These are phyloP conservation scores for Coptodon rendalli DNA, from an alignment of 2,113 vertebrate species.

Conservation along the genomic window DNA sequence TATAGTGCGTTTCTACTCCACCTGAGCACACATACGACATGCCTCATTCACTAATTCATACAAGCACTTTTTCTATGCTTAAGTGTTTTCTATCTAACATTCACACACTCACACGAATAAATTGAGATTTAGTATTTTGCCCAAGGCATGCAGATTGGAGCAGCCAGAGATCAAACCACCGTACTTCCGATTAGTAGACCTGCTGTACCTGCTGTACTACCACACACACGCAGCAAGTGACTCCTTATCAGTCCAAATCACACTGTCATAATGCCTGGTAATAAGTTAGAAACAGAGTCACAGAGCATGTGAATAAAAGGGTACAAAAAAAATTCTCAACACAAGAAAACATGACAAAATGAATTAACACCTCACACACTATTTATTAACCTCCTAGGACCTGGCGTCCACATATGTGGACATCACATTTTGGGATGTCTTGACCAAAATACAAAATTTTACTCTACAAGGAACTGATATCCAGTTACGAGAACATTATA, in stretches of 20 bases:
- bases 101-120: neutral
- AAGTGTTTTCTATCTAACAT: neutral
- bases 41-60: neutral
- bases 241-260: neutral
- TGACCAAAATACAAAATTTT: too few relatives aligned
- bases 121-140: neutral
- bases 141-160: neutral
- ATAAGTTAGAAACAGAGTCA: neutral
- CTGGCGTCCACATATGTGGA: too few relatives aligned
- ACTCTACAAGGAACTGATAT: too few relatives aligned
- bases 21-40: neutral
- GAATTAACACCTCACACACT: neutral
- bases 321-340: neutral
- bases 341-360: neutral
- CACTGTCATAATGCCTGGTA: neutral
- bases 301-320: constrained; percentile 7
- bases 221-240: neutral
- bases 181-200: neutral
- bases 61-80: neutral
- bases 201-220: neutral
- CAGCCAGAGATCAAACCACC: neutral
- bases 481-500: too few relatives aligned
- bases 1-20: neutral
- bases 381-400: neutral
- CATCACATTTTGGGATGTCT: too few relatives aligned